A percentile compares a stretch with the other conserved stretches of the same genome.
These are phyloP conservation scores for Anadara kagoshimensis DNA, from an alignment of 1,140 invertebrate species.

Conservation along the genomic window DNA sequence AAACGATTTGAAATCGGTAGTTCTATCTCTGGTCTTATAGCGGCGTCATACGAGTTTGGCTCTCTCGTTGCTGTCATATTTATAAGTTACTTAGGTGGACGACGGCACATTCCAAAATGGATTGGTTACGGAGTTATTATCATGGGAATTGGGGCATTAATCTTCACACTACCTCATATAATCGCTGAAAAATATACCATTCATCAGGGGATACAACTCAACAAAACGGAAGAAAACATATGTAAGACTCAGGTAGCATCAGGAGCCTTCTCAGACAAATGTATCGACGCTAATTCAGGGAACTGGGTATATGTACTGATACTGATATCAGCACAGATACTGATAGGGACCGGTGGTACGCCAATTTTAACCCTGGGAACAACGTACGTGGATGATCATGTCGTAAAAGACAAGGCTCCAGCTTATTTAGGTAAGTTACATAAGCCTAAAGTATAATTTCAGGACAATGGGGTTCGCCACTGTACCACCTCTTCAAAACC, in stretches of 20 bases:
- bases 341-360: conserved; percentile 77
- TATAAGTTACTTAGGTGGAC: conserved; percentile 94
- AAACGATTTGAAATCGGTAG: conserved; percentile 97
- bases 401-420: conserved; percentile 76
- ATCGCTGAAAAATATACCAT: conserved; percentile 73
- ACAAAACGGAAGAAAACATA: conserved; percentile 64
- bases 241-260: conserved; percentile 50
- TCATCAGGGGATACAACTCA: conserved; percentile 72
- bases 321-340: conserved; percentile 75
- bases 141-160: conserved; percentile 89
- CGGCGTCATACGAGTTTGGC: conserved; percentile 96
- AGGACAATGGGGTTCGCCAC: too few species aligned
- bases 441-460: too few species aligned
- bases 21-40: conserved; percentile 92
- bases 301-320: conserved; percentile 75
- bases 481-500: too few species aligned
- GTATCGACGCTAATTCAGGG: conserved; percentile 67
- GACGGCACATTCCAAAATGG: conserved; percentile 96
- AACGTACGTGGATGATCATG: conserved; percentile 78
- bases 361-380: conserved; percentile 77
- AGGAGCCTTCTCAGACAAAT: conserved; percentile 36
- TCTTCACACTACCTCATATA: conserved; percentile 83
- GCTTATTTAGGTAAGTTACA: conserved; percentile 76
- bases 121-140: conserved; percentile 92
- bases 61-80: conserved; percentile 95